These are phyloP conservation scores for Triplophysa siluroides DNA, from an alignment of 2,113 vertebrate species.

Conservation along the genomic window DNA sequence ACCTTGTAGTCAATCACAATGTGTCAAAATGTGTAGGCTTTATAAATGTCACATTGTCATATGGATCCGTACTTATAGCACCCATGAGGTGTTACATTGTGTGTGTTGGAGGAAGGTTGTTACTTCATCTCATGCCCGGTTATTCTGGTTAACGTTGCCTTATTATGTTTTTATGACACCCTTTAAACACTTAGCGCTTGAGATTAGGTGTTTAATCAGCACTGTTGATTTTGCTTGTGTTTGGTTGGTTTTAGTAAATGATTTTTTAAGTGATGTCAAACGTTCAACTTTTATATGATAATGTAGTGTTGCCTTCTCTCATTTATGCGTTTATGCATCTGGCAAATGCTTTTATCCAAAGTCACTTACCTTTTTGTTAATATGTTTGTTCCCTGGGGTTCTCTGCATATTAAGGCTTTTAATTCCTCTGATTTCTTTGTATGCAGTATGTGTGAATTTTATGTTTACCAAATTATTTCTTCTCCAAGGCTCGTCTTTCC, in stretches of 20 bases:
- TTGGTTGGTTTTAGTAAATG: neutral
- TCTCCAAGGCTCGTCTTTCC: neutral
- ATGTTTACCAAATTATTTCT: neutral
- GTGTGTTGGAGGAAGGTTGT: neutral
- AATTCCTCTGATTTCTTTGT: neutral
- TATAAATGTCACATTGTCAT: neutral
- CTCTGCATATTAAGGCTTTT: neutral
- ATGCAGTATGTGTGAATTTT: neutral
- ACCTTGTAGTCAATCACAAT: slow-evolving; percentile 7
- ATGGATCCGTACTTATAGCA: neutral
- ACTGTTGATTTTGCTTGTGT: neutral
- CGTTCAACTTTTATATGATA: neutral
- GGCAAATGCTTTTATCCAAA: too few species aligned
- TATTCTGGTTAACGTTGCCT: neutral
- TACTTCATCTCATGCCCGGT: neutral
- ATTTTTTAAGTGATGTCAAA: neutral
- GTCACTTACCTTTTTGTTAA: too few species aligned
- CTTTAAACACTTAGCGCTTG: neutral
- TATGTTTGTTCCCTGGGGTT: neutral
- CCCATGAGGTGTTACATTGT: neutral
- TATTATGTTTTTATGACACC: neutral
- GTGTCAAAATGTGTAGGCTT: neutral
- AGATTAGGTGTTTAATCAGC: neutral
- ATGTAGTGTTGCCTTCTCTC: neutral
- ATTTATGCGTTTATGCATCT: neutral